These are phyloP conservation scores for Heliconius charithonia DNA, from an alignment of 2,888 invertebrate species.

Conservation along the genomic window DNA sequence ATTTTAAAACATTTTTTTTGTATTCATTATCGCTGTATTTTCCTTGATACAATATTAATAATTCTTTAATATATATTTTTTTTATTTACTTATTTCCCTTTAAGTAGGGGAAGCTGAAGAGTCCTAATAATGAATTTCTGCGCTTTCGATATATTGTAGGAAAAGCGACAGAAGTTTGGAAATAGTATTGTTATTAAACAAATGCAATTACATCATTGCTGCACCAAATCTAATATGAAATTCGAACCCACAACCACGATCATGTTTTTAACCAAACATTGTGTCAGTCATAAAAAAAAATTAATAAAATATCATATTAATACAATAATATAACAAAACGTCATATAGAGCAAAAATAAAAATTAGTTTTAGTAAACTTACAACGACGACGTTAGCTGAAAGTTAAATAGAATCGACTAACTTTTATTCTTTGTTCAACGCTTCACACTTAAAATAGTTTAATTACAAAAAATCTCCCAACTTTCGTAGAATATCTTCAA, in stretches of 20 bases:
- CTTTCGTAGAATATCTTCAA: conserved; percentile 3
- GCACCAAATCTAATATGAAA: too few relatives aligned
- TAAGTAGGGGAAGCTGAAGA: too few relatives aligned
- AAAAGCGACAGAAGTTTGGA: too few relatives aligned
- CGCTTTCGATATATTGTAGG: too few relatives aligned
- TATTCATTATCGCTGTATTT: too few relatives aligned
- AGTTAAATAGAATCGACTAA: conserved; percentile 17
- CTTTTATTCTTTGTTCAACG: conserved; percentile 21
- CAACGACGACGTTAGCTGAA: conserved; percentile 5
- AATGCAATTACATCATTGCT: too few relatives aligned
- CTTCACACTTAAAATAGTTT: conserved; percentile 18
- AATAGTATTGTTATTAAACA: too few relatives aligned
- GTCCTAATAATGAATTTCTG: too few relatives aligned
- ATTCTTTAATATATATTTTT: too few relatives aligned
- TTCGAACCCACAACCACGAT: neutral
- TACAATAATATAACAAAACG: neutral
- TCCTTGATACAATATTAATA: too few relatives aligned
- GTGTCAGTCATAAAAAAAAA: neutral
- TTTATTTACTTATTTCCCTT: too few relatives aligned
- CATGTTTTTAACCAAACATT: neutral
- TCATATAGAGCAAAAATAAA: neutral
- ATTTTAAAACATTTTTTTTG: too few relatives aligned
- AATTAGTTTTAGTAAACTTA: conserved; percentile 4
- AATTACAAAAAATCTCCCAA: conserved; percentile 18
- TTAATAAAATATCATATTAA: neutral